Base-by-base conservation (phyloP, 1,140 invertebrate species). In the Platyscapa corneri region DNA sequence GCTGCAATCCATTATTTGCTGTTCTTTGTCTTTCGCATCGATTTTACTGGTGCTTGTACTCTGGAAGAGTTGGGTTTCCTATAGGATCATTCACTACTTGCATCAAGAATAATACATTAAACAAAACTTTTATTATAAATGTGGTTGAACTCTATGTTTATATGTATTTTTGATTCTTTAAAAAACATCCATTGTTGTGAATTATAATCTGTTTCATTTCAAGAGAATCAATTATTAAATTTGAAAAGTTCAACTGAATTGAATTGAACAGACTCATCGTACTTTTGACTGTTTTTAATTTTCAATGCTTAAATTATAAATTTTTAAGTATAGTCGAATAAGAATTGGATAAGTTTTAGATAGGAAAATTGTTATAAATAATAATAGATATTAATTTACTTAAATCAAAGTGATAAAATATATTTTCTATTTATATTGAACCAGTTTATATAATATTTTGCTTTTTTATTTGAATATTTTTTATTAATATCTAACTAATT, bases 91-190 rank as follows among this genome's bases (percentile, higher is more conserved):
- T 80, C 53, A 46, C n/a, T 37, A 30, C 60, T 67, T 60, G 34
- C 78, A 75, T 46, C 60, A 64, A 64, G 65, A 80, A 79, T 79
- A 84, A 84, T 74, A 20, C 34, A 6, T 27, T 5, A 60, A 53
- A 65, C 74, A 76, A 60, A 84, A 84, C 42, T 84, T 84, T 39
- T n/a, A 27, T 79, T 79, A 84, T 67, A 79, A 79, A 79, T 56
- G 76, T n/a, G 46, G 10, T 72, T 39, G 34, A 12, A 32, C 27
- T 37, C 46, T 53, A 0, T 56, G 18, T 34, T 82, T 82, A 74
- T 70, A 20, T 42, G 7, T 82, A n/a, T 72, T 82, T 37, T 72
- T 20, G 53, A 42, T 67, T 70, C 42, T 5, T 65, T 39, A 34
- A 42, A 56, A 82, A 30, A 72, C 39, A 67, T 30, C 12, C 27